Evolutionary conservation across 2,888 invertebrate genomes (phyloP).

Genomic region (Cryptus viduatorius): DNA sequence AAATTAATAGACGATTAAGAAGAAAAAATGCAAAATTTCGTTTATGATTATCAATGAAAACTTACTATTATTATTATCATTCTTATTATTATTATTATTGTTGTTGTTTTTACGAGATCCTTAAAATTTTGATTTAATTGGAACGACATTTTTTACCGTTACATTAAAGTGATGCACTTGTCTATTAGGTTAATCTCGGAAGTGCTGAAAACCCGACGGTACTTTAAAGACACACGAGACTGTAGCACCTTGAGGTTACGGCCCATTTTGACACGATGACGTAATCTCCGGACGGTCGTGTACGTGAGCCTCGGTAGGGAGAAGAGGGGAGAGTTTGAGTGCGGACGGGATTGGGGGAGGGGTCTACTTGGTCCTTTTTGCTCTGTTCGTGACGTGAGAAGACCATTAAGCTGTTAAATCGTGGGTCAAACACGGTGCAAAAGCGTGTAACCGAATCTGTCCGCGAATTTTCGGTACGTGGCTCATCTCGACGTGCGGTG

Average conservation of each 20-base stretch:
- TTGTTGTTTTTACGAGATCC: too few species aligned
- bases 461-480: constrained; percentile 71
- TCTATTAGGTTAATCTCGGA: too few species aligned
- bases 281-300: not conserved
- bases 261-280: constrained; percentile 35
- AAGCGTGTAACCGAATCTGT: constrained; percentile 74
- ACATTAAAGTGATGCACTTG: too few species aligned
- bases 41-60: too few species aligned
- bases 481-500: constrained; percentile 60
- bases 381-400: constrained; percentile 68
- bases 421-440: constrained; percentile 67
- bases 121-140: too few species aligned
- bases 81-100: too few species aligned
- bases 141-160: too few species aligned
- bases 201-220: not conserved
- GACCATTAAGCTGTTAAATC: constrained; percentile 76
- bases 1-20: too few species aligned
- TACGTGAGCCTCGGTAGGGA: constrained; percentile 5
- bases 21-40: too few species aligned
- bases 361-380: constrained; percentile 43
- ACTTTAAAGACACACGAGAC: not conserved
- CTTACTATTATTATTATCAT: too few species aligned
- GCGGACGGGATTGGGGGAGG: constrained; percentile 28
- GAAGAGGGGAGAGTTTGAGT: not conserved
- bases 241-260: not conserved